Percentiles rank a stretch among this genome's conserved stretches.
These are phyloP conservation scores for Diaphora mendica DNA, from an alignment of 2,888 invertebrate genomes.

Conservation along the genomic window DNA sequence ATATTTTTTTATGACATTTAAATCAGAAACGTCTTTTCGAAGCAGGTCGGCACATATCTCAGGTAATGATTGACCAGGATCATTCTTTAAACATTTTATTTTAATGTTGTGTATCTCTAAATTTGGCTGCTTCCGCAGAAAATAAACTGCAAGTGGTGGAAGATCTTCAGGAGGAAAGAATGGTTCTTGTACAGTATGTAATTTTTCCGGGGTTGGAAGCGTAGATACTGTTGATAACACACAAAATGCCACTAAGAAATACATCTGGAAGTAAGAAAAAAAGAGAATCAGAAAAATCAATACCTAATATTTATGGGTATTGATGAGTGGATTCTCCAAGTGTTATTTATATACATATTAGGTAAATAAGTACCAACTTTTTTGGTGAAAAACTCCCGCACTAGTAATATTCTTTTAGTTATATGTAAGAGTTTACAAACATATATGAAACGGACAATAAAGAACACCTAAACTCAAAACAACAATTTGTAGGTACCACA, in stretches of 20 bases:
- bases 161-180: conserved; percentile 12
- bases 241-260: conserved; percentile 54
- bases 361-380: no score
- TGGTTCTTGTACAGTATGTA: conserved; percentile 28
- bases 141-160: background rate
- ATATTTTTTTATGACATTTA: background rate
- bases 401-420: no score
- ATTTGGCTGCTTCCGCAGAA: background rate
- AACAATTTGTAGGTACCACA: no score
- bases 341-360: no score
- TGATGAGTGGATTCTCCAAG: no score
- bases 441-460: no score
- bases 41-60: background rate
- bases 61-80: background rate
- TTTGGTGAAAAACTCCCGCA: no score
- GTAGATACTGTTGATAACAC: conserved; percentile 55
- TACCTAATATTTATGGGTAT: background rate
- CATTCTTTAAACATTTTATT: background rate
- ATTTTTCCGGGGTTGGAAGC: conserved; percentile 50
- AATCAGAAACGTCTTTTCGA: background rate
- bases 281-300: background rate
- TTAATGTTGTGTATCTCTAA: background rate
- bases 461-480: no score
- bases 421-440: no score
- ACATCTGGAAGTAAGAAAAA: conserved; percentile 59